Evolutionary conservation across 2,113 vertebrate species (phyloP).

Genomic region (Scartelaos histophorus): DNA sequence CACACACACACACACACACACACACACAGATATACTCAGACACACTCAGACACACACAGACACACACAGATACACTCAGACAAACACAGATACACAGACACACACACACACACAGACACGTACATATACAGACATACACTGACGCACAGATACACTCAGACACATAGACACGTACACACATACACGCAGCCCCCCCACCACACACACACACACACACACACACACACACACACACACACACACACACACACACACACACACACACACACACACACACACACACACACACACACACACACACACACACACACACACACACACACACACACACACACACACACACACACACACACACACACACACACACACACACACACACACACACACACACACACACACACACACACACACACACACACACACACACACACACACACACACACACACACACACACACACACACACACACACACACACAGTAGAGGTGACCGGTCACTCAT

Average conservation of each 20-base stretch:
- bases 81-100: slow-evolving; percentile 7
- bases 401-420: background rate
- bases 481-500: slow-evolving; percentile 35
- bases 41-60: too few relatives aligned
- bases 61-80: too few relatives aligned
- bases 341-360: background rate
- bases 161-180: slow-evolving; percentile 6
- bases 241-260: background rate
- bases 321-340: too few relatives aligned
- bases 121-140: too few relatives aligned
- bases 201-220: background rate
- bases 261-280: background rate
- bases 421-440: background rate
- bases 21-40: slow-evolving; percentile 8
- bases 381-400: too few relatives aligned
- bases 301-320: background rate
- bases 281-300: background rate
- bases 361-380: background rate
- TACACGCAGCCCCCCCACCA: too few relatives aligned
- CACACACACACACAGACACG: background rate
- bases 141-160: slow-evolving; percentile 1
- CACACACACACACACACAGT: slow-evolving; percentile 9
- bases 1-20: slow-evolving; percentile 10
- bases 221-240: too few relatives aligned
- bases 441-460: slow-evolving; percentile 7